Base-by-base conservation (phyloP, 2,888 invertebrate species). In the Drosophila parthenogenetica region DNA sequence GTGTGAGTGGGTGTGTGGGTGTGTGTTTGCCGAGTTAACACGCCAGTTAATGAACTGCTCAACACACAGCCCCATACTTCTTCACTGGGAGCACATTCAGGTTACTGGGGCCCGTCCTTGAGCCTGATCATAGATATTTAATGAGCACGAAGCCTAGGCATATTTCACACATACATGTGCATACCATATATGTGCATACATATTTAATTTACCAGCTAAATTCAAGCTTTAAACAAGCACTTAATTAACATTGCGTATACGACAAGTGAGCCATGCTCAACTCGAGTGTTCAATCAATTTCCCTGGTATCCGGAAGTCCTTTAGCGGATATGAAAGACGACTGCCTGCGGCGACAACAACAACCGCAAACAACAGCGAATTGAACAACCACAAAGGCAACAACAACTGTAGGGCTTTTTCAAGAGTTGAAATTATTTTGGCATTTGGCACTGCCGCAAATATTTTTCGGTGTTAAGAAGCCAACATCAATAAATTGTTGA, bases 51-150 rank as follows among this genome's bases (percentile, higher is more conserved):
- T 83, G 86, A 83, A 77, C 65, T 71, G 45, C 73, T 53, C 49
- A 50, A 29, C 64, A 43, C 48, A 61, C 51, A 53, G 40, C 42
- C 37, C 48, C 22, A 35, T 42, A n/a, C 43, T 40, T 50, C 46
- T 25, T 17, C 57, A 53, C 35, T 22, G 19, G n/a, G 25, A 13
- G 13, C 11, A 32, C 58, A 86, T 84, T 82, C 78, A 71, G 84
- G 84, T 87, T 87, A 84, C 73, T 87, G 62, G 85, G 50, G 42
- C 78, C 58, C 78, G 84, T 73, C 84, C 84, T 84, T 84, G 87
- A 73, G 82, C 59, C 63, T 45, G 49, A 13, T 59, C 50, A 58
- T 60, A 49, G 46, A 61, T 57, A 72, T 83, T 73, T 86, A 76
- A 81, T 79, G 81, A 80, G 77, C 68, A 32, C 67, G 29, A 8